Percentiles rank a stretch among this genome's conserved stretches.
phyloP scores from a whole-genome alignment of 2,113 vertebrate species.

The Notiomystis cincta region DNA sequence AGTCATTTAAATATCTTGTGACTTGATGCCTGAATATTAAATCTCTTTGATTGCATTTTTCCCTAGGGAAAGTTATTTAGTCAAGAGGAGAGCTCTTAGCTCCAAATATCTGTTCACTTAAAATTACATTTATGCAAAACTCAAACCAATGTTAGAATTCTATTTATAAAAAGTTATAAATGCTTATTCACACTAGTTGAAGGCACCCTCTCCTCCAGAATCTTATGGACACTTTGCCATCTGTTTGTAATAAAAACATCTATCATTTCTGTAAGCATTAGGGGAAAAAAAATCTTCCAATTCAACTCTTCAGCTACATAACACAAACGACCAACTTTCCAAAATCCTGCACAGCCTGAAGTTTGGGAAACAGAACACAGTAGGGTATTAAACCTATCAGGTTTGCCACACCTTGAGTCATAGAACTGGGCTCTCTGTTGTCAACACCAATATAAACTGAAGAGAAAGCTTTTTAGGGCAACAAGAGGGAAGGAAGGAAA shows the following conservation, averaged over 20 bases:
- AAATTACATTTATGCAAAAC: conserved; percentile 3
- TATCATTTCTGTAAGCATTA: background rate
- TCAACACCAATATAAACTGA: background rate
- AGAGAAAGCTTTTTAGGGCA: background rate
- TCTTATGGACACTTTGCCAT: background rate
- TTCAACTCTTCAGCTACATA: background rate
- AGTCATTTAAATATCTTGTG: conserved; percentile 30
- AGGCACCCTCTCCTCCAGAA: background rate
- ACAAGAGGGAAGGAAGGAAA: background rate
- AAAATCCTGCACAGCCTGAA: background rate
- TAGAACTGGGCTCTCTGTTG: background rate
- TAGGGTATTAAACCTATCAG: background rate
- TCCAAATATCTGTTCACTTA: conserved; percentile 5
- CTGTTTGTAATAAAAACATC: background rate
- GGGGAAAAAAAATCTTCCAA: background rate
- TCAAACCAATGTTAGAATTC: background rate
- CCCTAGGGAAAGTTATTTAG: conserved; percentile 40
- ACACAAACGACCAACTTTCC: background rate
- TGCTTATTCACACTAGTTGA: background rate
- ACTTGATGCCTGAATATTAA: conserved; percentile 12
- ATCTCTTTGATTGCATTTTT: conserved; percentile 47
- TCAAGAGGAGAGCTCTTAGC: conserved; percentile 5
- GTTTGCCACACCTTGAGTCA: background rate
- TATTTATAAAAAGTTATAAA: conserved; percentile 6
- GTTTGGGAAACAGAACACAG: background rate